A percentile compares a stretch with the other conserved stretches of the same genome.
Evolutionary conservation across 35 echinoderm and acorn worm genomes (phyloP).

Genomic region (Holothuria glaberrima): DNA sequence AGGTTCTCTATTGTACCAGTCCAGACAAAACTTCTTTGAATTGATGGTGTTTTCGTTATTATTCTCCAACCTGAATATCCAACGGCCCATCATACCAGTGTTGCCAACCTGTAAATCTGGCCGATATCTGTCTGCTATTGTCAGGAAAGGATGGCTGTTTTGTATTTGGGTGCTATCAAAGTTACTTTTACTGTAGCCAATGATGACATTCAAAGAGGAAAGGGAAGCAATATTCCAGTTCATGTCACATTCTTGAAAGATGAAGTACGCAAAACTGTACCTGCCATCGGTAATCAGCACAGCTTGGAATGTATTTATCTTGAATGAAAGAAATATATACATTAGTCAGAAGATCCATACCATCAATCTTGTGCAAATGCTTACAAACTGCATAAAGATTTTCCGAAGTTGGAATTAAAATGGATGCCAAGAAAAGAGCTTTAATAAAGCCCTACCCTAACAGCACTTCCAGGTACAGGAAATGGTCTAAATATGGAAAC

Average conservation of each 20-base stretch:
- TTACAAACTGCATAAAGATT: too few relatives aligned
- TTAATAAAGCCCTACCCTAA: too few relatives aligned
- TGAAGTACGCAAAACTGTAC: conserved; percentile 53
- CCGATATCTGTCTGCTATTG: neutral
- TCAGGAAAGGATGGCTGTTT: neutral
- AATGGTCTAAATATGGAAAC: too few relatives aligned
- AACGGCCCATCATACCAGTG: conserved; percentile 25
- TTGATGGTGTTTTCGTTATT: conserved; percentile 46
- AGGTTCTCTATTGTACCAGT: conserved; percentile 55
- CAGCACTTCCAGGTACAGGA: too few relatives aligned
- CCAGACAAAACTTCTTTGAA: conserved; percentile 42
- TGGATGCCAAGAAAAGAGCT: too few relatives aligned
- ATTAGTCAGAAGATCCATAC: too few relatives aligned
- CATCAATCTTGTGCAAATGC: too few relatives aligned
- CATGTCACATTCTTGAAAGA: conserved; percentile 67
- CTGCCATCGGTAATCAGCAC: conserved; percentile 62
- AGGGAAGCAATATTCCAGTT: conserved; percentile 52
- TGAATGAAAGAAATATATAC: neutral
- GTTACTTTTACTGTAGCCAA: conserved; percentile 34
- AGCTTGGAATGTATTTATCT: conserved; percentile 80
- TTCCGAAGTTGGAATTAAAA: too few relatives aligned
- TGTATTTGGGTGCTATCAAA: neutral
- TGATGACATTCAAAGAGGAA: conserved; percentile 50
- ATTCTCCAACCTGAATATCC: conserved; percentile 48
- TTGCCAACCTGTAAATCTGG: conserved; percentile 47